These are phyloP conservation scores for Gallinago paraguaiae DNA, from an alignment of 2,113 vertebrate species.

Conservation along the genomic window DNA sequence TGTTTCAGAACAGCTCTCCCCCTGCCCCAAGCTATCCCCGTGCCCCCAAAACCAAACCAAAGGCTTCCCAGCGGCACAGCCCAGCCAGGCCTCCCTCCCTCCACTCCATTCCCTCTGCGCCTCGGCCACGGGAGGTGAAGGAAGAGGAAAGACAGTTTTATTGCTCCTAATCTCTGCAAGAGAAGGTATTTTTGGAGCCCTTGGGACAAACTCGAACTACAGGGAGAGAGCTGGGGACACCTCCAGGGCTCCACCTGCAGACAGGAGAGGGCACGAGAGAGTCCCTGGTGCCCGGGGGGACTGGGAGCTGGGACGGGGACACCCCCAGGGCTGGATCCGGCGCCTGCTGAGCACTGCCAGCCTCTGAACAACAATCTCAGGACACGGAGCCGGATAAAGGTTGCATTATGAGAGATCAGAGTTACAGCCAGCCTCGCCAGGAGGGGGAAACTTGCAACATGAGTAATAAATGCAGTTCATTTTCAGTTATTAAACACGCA, in stretches of 20 bases:
- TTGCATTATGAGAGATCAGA: neutral
- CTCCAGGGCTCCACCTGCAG: neutral
- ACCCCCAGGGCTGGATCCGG: neutral
- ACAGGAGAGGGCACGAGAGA: neutral
- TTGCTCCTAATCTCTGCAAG: neutral
- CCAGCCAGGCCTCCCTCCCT: neutral
- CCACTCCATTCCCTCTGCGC: neutral
- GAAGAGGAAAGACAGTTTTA: neutral
- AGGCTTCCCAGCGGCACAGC: neutral
- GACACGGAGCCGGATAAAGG: accelerated
- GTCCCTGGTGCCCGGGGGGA: accelerated
- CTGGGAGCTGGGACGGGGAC: accelerated
- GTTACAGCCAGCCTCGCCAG: neutral
- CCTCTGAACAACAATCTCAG: neutral
- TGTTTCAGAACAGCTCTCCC: neutral
- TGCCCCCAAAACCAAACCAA: neutral
- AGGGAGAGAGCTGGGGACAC: neutral
- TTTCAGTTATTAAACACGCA: accelerated
- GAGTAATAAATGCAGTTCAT: accelerated
- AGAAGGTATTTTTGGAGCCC: neutral
- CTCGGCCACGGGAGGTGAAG: neutral
- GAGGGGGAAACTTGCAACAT: accelerated
- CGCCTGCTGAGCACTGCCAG: accelerated
- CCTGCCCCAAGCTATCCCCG: neutral
- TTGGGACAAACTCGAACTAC: neutral